Conservation (phyloP, 1,140 invertebrate species). For the Panagrolaimus sp. region DNA sequence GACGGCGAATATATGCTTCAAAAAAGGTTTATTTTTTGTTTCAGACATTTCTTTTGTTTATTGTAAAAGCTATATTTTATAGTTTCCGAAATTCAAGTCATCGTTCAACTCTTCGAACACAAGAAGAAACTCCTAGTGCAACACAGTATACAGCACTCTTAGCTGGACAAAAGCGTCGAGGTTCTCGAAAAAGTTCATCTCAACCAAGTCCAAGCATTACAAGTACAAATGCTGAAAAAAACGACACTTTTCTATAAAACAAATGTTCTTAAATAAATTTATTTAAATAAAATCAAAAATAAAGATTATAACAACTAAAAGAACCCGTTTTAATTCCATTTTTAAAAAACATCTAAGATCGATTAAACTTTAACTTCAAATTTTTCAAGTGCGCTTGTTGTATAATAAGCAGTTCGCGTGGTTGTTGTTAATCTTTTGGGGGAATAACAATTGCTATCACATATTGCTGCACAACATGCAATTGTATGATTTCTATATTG, state of each 20-base stretch:
- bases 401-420: too few species aligned
- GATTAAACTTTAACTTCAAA: too few species aligned
- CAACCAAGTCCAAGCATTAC: slow-evolving; percentile 44
- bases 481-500: slow-evolving; percentile 29
- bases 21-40: slow-evolving; percentile 34
- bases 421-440: too few species aligned
- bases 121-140: slow-evolving; percentile 29
- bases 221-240: slow-evolving; percentile 47
- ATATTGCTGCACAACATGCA: neutral
- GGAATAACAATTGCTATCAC: too few species aligned
- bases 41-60: neutral
- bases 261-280: neutral
- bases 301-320: slow-evolving; percentile 3
- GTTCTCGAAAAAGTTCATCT: slow-evolving; percentile 35
- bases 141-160: slow-evolving; percentile 50
- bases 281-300: neutral
- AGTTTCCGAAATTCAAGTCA: slow-evolving; percentile 30
- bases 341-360: too few species aligned
- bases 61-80: slow-evolving; percentile 8
- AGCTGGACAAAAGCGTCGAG: slow-evolving; percentile 37
- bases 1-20: slow-evolving; percentile 49
- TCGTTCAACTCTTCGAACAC: slow-evolving; percentile 28
- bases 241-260: slow-evolving; percentile 48
- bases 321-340: neutral
- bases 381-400: too few species aligned